Base-by-base conservation (phyloP, 23 tunicate genomes). In the Aplidium turbinatum region DNA sequence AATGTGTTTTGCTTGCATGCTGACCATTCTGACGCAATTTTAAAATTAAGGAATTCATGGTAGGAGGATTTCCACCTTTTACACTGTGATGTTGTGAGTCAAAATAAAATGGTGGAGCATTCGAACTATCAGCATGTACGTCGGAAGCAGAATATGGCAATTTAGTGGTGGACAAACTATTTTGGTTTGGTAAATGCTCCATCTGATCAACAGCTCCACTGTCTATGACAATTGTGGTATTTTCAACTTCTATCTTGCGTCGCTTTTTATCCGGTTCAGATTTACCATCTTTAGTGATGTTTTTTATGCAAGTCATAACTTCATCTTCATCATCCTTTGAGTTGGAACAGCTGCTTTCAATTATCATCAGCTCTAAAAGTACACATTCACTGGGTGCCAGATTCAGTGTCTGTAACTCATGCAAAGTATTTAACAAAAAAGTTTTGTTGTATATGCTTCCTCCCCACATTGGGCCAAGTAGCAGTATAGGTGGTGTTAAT, bases 401-500 rank as follows among this genome's bases (percentile, higher is more conserved):
- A 13, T 34, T 25, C 3, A 72, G 9, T n/a, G 28, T 25, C 26
- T 13, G 61, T 21, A 63, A 58, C 6, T 25, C 52, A 4, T 62
- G 4, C n/a, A 38, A 53, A 2, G 73, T 53, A 7, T 62, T 32
- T 29, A 52, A 23, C 3, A 84, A 5, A 74, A 91, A 91, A 0
- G 9, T 31, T 25, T 88, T 26, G 42, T 84, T 66, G 53, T 57
- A 91, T 39, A 91, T 78, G 18, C 52, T 40, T 1, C 83, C 86
- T 3, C 74, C 30, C 77, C 80, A 91, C 50, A 79, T 56, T 6
- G 97, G 91, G 23, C 97, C 97, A 11, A 91, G 72, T 47, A 71
- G 28, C 29, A 85, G 31, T 13, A 91, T 29, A 22, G 97, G 92
- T 0, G 83, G 33, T 19, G 23, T 31, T 4, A 63, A 42, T 1